phyloP scores from a whole-genome alignment of 1,140 invertebrate species.

The Dermatophagoides farinae region DNA sequence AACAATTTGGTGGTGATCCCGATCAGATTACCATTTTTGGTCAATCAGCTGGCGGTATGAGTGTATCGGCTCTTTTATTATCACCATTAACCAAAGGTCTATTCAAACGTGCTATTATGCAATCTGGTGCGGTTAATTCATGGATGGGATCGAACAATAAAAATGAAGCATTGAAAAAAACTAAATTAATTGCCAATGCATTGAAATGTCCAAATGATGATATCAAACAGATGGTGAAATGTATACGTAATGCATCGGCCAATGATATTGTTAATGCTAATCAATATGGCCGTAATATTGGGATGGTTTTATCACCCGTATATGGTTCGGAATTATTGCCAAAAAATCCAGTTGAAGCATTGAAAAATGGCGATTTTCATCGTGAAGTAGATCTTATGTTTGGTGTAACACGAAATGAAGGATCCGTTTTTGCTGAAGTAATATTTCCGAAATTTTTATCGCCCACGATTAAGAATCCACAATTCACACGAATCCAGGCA shows the following conservation, averaged over 20 bases:
- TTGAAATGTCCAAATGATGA: neutral
- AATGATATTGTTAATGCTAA: neutral
- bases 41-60: conserved; percentile 25
- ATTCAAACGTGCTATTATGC: conserved; percentile 2
- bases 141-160: conserved; percentile 30
- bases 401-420: conserved; percentile 1
- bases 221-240: neutral
- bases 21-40: conserved; percentile 30
- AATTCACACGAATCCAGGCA: neutral
- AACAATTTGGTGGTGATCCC: conserved; percentile 56
- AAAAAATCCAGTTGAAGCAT: neutral
- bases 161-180: conserved; percentile 33
- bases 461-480: neutral
- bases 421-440: neutral
- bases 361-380: conserved; percentile 4
- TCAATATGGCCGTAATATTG: neutral
- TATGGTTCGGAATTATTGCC: conserved; percentile 4
- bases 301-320: neutral
- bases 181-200: neutral
- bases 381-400: neutral
- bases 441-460: neutral
- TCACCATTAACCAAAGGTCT: neutral
- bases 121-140: neutral
- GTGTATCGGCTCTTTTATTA: neutral
- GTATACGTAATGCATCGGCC: neutral